Evolutionary conservation across 2,888 invertebrate genomes (phyloP), one percentile per base, ranked within the genome.

Genomic region (Nemoura dubitans): DNA sequence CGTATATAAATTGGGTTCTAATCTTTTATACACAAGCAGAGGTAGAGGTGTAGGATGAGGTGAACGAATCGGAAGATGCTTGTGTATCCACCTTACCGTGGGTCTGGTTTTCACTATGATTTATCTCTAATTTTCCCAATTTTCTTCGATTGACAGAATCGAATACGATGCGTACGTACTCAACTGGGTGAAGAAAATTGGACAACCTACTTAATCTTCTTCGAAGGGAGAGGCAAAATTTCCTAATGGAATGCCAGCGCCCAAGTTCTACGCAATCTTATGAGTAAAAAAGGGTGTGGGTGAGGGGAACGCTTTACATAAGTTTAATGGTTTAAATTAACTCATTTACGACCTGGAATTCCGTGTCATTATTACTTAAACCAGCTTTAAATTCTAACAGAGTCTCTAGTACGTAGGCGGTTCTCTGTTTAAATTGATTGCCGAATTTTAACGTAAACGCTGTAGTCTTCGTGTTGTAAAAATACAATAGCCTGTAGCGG

Each of bases 151-250:
- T 59, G 59, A 59, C 59, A 14, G 59, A 59, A 59, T 59, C 59
- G 59, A 59, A 59, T 59, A 14, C 59, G 59, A 59, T 21, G 14
- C 59, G 6, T 59, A 59, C 14, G 59, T 59, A 59, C 59, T 59
- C 59, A 59, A 59, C 59, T 59, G 59, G 6, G 6, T 7, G 21
- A 7, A 59, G 59, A 59, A 59, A 59, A 59, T 59, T 59, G 59
- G 59, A 59, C 59, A 59, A 59, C 59, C 59, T 59, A 59, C 59
- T 59, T 59, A 59, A 59, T 59, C 59, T 59, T 59, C 59, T 59
- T 59, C 59, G 59, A 21, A 1, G 14, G 14, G 10, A 59, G 36
- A 36, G 5, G 59, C 59, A 59, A 59, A 59, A 59, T 59, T 59
- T 59, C 59, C 14, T 59, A 59, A 59, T 59, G 59, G 59, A 59